A percentile compares a stretch with the other conserved stretches of the same genome.
These are phyloP conservation scores for Molanna angustata DNA, from an alignment of 2,888 invertebrate genomes.

Conservation along the genomic window DNA sequence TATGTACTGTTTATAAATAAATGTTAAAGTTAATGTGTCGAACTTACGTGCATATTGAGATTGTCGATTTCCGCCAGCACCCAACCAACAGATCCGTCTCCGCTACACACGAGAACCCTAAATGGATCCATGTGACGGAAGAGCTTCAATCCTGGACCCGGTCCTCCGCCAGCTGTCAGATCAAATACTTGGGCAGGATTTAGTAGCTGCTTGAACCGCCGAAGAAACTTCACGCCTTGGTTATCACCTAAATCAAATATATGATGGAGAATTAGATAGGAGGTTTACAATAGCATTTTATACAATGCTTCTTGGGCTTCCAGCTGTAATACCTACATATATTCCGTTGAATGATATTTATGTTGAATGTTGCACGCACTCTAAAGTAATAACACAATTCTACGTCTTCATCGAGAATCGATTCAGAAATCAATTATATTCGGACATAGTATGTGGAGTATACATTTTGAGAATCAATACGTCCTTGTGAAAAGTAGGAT, in stretches of 20 bases:
- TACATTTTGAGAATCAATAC: too few relatives aligned
- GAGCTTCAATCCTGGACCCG: conserved; percentile 78
- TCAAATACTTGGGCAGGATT: conserved; percentile 99
- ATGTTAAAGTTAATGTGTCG: too few relatives aligned
- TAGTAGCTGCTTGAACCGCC: conserved; percentile 90
- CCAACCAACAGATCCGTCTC: conserved; percentile 98
- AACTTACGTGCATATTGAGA: conserved; percentile 88
- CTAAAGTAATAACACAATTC: too few relatives aligned
- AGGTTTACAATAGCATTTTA: not conserved
- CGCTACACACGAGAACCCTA: conserved; percentile 94
- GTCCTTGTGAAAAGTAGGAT: too few relatives aligned
- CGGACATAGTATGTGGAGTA: too few relatives aligned
- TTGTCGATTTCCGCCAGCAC: conserved; percentile 95
- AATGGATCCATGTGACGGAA: conserved; percentile 96
- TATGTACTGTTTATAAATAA: too few relatives aligned
- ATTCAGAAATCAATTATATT: too few relatives aligned
- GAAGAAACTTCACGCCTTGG: conserved; percentile 93
- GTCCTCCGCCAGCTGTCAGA: conserved; percentile 78
- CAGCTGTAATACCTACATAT: too few relatives aligned
- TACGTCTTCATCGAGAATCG: too few relatives aligned
- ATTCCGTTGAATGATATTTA: not conserved
- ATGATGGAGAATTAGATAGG: not conserved
- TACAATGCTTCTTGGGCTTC: too few relatives aligned
- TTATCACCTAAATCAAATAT: conserved; percentile 71
- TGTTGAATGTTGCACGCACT: not conserved